Evolutionary conservation across 37 sponge, comb jelly and placozoan genomes (phyloP).

Genomic region (Dysidea cf. avara): DNA sequence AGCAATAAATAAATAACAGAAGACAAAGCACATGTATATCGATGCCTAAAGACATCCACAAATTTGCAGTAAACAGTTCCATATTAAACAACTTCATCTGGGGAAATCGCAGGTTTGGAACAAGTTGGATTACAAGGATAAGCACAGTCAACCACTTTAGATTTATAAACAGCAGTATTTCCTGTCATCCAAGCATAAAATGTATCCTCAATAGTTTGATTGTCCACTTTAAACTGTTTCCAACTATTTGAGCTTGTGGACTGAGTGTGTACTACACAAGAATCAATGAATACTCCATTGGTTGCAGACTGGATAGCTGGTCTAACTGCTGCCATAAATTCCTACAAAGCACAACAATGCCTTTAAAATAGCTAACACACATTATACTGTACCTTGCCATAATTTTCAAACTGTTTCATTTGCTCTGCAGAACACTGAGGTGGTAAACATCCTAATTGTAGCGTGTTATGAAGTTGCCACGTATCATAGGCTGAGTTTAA

Average conservation of each 20-base stretch:
- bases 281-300: slow-evolving; percentile 66
- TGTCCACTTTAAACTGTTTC: no score
- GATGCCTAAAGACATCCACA: no score
- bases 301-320: slow-evolving; percentile 29
- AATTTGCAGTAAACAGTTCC: no score
- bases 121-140: no score
- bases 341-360: neutral
- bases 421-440: slow-evolving; percentile 55
- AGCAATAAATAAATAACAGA: no score
- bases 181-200: no score
- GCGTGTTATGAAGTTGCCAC: slow-evolving; percentile 55
- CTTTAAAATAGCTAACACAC: neutral
- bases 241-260: slow-evolving; percentile 43
- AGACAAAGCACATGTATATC: no score
- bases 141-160: no score
- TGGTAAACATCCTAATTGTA: slow-evolving; percentile 48
- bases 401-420: slow-evolving; percentile 48
- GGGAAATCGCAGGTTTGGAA: no score
- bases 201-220: no score
- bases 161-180: no score
- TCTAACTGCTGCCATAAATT: slow-evolving; percentile 15
- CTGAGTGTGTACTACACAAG: slow-evolving; percentile 79
- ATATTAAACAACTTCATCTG: no score
- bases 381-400: slow-evolving; percentile 27
- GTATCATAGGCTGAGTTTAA: slow-evolving; percentile 76